These are phyloP conservation scores for Sycophila texana DNA, from an alignment of 2,888 invertebrate species.

Conservation along the genomic window DNA sequence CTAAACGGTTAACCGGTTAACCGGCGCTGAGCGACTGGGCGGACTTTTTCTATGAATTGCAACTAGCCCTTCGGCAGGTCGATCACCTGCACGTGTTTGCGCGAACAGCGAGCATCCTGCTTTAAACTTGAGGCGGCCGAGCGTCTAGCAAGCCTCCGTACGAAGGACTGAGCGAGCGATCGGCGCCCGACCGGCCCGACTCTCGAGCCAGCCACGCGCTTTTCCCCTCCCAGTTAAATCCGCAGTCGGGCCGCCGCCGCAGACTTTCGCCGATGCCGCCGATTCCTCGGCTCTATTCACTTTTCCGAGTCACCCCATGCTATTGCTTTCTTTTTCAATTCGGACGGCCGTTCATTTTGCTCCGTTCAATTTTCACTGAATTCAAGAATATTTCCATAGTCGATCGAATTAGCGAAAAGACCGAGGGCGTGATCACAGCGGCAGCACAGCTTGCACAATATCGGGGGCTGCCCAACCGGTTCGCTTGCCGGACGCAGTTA, in stretches of 20 bases:
- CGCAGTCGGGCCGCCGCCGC: slow-evolving; percentile 1
- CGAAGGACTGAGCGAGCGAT: slow-evolving; percentile 50
- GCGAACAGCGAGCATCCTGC: background rate
- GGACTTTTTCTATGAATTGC: too few species aligned
- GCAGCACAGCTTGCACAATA: too few species aligned
- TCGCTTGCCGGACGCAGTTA: too few species aligned
- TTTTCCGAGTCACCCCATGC: too few species aligned
- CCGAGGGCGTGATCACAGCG: too few species aligned
- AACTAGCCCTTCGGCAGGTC: background rate
- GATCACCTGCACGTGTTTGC: slow-evolving; percentile 8
- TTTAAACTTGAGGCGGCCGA: background rate
- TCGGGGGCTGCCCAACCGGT: too few species aligned
- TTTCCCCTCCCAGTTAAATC: background rate
- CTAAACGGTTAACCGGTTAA: background rate
- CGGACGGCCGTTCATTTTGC: too few species aligned
- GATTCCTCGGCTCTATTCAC: background rate
- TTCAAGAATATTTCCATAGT: too few species aligned
- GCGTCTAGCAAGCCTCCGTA: slow-evolving; percentile 45
- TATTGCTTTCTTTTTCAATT: too few species aligned
- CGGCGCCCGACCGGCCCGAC: background rate
- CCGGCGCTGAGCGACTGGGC: too few species aligned
- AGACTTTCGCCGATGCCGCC: background rate
- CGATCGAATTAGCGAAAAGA: too few species aligned
- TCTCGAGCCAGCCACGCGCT: slow-evolving; percentile 5
- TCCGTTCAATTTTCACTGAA: too few species aligned